Base-by-base conservation (phyloP, 2,888 invertebrate species). In the Plagiodera versicolora region DNA sequence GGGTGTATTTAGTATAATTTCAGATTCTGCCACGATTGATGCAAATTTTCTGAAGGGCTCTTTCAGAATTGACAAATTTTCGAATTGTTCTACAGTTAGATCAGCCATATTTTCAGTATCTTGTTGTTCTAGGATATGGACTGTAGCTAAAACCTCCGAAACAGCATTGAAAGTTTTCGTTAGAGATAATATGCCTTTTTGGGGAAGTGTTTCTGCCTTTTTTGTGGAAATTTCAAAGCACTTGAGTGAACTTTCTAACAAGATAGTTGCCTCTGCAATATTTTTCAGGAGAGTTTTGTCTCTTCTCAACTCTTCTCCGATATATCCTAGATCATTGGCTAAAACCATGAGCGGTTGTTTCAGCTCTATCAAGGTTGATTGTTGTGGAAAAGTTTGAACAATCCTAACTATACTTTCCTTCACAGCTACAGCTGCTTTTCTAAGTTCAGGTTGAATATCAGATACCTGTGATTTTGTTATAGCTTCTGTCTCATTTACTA, bases 141-240 rank as follows among this genome's bases (percentile, higher is more conserved):
- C 39, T 39, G 39, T 14, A 2, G 39, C 39, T 39, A 39, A 20
- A 16, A 53, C 44, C 20, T 53, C 5, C 24, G 45, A 44, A 20
- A 53, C 16, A 44, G 39, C 24, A 53, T 24, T 11, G 44, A 17
- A 24, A 19, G 66, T n/a, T 47, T 68, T 63, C 24, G 60, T 58
- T 11, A 72, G 45, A 20, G 63, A 66, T 14, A 65, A 14, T 18
- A 68, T 51, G n/a, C 62, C 70, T 59, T 65, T 50, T 18, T 71
- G 69, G 19, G 67, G 62, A 16, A 39, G 14, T 11, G 57, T 8
- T n/a, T 47, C n/a, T 11, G 56, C 6, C 47, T 32, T 63, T 16
- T 16, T 9, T 47, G 30, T 11, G 19, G 14, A 24, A 9, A 32
- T 19, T 56, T 49, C 48, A 11, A 61, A 19, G 46, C 46, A 10